Evolutionary conservation across 64 coral and sea anemone genomes (phyloP).

Genomic region (Montipora capricornis): DNA sequence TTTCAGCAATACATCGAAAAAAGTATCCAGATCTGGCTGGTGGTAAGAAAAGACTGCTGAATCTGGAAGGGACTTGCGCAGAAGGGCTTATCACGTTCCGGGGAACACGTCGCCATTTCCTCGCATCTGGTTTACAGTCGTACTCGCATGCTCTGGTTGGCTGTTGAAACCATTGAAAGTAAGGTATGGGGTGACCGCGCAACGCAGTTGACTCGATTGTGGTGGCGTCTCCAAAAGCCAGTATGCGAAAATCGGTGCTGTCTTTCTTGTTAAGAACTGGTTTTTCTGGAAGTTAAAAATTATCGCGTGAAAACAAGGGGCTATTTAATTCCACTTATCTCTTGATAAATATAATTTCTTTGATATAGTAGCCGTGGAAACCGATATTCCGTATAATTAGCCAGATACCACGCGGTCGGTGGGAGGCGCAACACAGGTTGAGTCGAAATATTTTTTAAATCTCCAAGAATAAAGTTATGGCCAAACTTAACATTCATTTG

Average conservation of each 20-base stretch:
- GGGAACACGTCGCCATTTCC: slow-evolving; percentile 47
- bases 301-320: neutral
- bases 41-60: slow-evolving; percentile 41
- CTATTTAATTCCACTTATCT: no score
- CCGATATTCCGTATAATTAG: no score
- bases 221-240: slow-evolving; percentile 7
- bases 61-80: slow-evolving; percentile 13
- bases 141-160: slow-evolving; percentile 7
- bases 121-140: slow-evolving; percentile 32
- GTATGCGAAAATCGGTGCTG: slow-evolving; percentile 21
- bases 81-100: slow-evolving; percentile 29
- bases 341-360: no score
- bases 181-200: slow-evolving; percentile 49
- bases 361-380: neutral
- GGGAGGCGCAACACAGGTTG: no score
- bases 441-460: no score
- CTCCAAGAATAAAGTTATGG: no score
- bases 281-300: slow-evolving; percentile 24
- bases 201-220: slow-evolving; percentile 34
- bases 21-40: slow-evolving; percentile 41
- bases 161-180: slow-evolving; percentile 66
- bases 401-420: no score
- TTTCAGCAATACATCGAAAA: slow-evolving; percentile 58
- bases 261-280: slow-evolving; percentile 60
- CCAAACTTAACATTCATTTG: no score